These are phyloP conservation scores for Otolemur garnettii DNA, from an alignment of 2,113 vertebrate species.

Conservation along the genomic window DNA sequence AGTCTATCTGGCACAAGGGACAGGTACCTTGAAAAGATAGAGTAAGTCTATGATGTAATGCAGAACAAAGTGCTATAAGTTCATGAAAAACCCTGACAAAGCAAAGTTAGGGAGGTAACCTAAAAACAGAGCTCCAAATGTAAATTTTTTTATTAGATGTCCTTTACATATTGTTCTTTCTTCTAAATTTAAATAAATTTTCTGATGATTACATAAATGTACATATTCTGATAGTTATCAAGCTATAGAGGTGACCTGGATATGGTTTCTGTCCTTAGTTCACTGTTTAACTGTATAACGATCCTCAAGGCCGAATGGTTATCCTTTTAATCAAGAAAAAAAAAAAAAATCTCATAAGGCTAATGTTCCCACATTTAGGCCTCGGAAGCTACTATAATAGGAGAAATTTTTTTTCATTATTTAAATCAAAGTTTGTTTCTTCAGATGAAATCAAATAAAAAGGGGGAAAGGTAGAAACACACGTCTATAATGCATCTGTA, in stretches of 20 bases:
- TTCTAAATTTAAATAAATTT: background rate
- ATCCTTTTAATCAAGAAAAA: background rate
- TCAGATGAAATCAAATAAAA: background rate
- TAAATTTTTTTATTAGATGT: background rate
- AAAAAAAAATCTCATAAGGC: background rate
- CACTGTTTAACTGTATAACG: background rate
- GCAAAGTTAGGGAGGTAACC: slow-evolving; percentile 41
- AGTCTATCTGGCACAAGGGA: slow-evolving; percentile 76
- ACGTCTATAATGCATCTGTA: background rate
- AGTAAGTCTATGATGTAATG: slow-evolving; percentile 71
- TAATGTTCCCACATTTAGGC: background rate
- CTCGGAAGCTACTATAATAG: background rate
- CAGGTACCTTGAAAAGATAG: slow-evolving; percentile 70
- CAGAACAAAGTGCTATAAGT: slow-evolving; percentile 25
- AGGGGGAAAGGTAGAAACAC: background rate
- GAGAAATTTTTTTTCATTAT: background rate
- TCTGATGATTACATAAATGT: slow-evolving; percentile 3
- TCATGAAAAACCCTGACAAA: slow-evolving; percentile 60
- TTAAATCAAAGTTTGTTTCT: slow-evolving; percentile 1
- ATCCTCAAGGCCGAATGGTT: background rate
- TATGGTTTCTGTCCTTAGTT: background rate
- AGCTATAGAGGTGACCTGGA: background rate
- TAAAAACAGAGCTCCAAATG: background rate
- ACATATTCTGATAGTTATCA: background rate
- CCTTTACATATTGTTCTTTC: background rate